A percentile compares a stretch with the other conserved stretches of the same genome.
These are phyloP conservation scores for Rhagonycha lutea DNA, from an alignment of 2,888 invertebrate species.

Conservation along the genomic window DNA sequence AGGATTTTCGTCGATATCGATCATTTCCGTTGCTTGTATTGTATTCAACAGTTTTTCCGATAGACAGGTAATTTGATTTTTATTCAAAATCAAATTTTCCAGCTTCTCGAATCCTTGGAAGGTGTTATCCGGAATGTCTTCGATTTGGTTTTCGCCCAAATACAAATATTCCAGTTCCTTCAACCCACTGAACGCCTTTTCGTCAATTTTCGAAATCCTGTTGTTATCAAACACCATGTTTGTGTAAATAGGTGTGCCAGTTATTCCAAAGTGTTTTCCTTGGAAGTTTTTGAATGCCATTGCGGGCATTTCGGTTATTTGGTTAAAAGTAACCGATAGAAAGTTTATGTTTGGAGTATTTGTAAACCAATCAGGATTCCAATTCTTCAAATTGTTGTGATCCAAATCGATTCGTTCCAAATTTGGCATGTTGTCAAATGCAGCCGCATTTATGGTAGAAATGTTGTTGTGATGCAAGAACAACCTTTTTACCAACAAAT, in stretches of 20 bases:
- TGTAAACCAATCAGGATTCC: conserved; percentile 48
- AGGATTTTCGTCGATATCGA: conserved; percentile 12
- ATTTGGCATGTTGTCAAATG: conserved; percentile 42
- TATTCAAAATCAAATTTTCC: background rate
- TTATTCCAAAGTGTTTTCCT: background rate
- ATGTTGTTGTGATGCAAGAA: conserved; percentile 12
- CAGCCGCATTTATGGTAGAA: conserved; percentile 29
- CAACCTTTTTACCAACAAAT: conserved; percentile 7
- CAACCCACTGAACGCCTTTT: conserved; percentile 8
- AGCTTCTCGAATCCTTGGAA: conserved; percentile 23
- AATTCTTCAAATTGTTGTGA: conserved; percentile 42
- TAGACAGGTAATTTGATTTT: conserved; percentile 17
- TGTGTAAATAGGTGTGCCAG: background rate
- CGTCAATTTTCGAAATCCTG: conserved; percentile 5
- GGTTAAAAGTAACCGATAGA: conserved; percentile 44
- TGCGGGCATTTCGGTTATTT: conserved; percentile 39
- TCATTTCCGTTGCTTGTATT: conserved; percentile 6
- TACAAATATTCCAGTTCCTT: conserved; percentile 15
- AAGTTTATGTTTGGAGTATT: conserved; percentile 43
- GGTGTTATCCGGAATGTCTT: conserved; percentile 31
- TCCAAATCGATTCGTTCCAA: conserved; percentile 45
- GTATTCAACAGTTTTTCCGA: background rate
- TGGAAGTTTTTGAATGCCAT: conserved; percentile 22
- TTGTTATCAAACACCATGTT: conserved; percentile 11
- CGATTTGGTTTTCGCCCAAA: conserved; percentile 11